Base-by-base conservation (phyloP, 1,140 invertebrate species). In the Chlorops oryzae region DNA sequence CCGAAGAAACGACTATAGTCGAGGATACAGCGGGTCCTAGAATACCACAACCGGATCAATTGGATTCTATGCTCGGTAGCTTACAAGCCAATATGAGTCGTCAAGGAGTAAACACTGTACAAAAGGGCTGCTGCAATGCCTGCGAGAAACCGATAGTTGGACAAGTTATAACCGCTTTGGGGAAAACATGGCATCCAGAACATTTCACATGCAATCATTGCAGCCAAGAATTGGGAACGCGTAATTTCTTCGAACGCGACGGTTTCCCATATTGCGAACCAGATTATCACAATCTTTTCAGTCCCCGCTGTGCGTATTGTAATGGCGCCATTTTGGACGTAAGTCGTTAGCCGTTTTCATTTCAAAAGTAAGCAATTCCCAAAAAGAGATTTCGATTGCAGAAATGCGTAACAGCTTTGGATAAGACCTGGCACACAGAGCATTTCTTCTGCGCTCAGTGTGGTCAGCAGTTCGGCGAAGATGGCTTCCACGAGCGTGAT, bases 401-500 rank as follows among this genome's bases (percentile, higher is more conserved):
- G 94, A 98, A 98, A 93, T 98, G 96, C 76, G 92, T 99, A 27
- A 98, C 94, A 1, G 96, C 96, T 2, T 75, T 99, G 68, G 95
- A 97, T 65, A 94, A 93, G 72, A 98, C 95, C 37, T 99, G 95
- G 94, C 97, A 99, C 74, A 95, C 94, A 52, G 95, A 99, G 73
- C 96, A 98, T 76, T 99, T 99, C 81, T 95, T 97, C 78, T 99
- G 97, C 76, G 92, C 92, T 37, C 92, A 97, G 65, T 98, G 96
- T 74, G 93, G 93, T 40, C 90, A 93, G 70, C 91, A 92, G 67
- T 97, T 98, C 65, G 94, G 93, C 6, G 94, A 97, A 60, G 94
- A 97, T 42, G 94, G 92, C 13, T 96, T 94, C 79, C 92, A 96
- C 74, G 92, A 96, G 68, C 82, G 88, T 52, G 91, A 95, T 58